Conservation (phyloP, 1,140 invertebrate species). For the Drosophila murphyi region DNA sequence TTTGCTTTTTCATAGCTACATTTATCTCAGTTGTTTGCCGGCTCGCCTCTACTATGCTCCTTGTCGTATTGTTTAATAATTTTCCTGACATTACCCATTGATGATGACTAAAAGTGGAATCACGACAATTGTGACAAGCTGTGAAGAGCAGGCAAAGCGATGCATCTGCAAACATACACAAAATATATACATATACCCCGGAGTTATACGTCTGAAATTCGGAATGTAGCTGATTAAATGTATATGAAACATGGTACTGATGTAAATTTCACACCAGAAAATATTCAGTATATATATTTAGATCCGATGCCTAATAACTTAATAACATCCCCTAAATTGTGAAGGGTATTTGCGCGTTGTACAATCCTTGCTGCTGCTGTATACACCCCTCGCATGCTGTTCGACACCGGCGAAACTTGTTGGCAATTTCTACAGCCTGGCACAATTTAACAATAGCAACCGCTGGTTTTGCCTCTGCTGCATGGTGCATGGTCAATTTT, state of each 20-base stretch:
- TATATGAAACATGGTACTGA: no score
- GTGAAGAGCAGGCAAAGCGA: no score
- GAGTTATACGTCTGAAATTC: no score
- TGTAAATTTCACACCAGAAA: no score
- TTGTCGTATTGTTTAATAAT: constrained; percentile 71
- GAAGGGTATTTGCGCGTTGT: not conserved
- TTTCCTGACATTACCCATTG: constrained; percentile 58
- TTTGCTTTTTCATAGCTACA: constrained; percentile 66
- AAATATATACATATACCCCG: no score
- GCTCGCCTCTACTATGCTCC: constrained; percentile 1
- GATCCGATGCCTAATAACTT: no score
- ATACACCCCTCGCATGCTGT: constrained; percentile 13
- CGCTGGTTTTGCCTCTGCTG: constrained; percentile 1
- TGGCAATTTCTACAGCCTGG: constrained; percentile 10
- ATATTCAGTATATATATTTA: no score
- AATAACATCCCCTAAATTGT: not conserved
- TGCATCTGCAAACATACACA: no score
- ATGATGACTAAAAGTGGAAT: not conserved
- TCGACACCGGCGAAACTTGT: constrained; percentile 36
- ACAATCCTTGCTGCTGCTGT: not conserved
- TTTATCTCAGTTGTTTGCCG: constrained; percentile 38
- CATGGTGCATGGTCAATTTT: constrained; percentile 18
- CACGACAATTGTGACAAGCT: no score
- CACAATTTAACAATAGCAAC: constrained; percentile 34
- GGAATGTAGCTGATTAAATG: no score